A percentile compares a stretch with the other conserved stretches of the same genome.
These are phyloP conservation scores for Apoda limacodes DNA, from an alignment of 2,888 invertebrate species.

Conservation along the genomic window DNA sequence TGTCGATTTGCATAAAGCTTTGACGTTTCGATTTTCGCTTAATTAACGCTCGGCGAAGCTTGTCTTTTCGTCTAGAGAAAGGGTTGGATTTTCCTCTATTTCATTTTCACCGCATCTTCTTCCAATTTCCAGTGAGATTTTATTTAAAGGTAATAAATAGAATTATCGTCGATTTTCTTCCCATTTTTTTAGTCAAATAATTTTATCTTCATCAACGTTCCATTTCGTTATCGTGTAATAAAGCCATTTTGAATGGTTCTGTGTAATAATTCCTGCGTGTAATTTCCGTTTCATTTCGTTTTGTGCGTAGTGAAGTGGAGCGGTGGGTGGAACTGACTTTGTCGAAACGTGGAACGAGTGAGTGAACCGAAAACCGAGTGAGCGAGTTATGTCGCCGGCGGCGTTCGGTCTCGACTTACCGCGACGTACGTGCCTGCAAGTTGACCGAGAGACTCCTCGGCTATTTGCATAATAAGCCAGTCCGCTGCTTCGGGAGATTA, in stretches of 20 bases:
- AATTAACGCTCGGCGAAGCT: conserved; percentile 55
- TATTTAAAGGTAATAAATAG: conserved; percentile 51
- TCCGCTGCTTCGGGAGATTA: conserved; percentile 60
- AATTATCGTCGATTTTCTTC: conserved; percentile 44
- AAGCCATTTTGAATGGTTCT: conserved; percentile 34
- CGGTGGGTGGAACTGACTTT: neutral
- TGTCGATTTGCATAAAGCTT: conserved; percentile 61
- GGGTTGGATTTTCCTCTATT: conserved; percentile 49
- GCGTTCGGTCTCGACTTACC: conserved; percentile 22
- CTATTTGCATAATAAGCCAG: conserved; percentile 29
- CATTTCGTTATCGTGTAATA: conserved; percentile 43
- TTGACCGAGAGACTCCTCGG: conserved; percentile 50
- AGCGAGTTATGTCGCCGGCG: conserved; percentile 13
- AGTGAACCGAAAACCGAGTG: conserved; percentile 9
- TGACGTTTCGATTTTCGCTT: conserved; percentile 67
- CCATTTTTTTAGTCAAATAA: conserved; percentile 55
- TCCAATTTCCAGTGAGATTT: conserved; percentile 43
- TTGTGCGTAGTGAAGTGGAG: conserved; percentile 1
- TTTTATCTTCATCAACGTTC: conserved; percentile 47
- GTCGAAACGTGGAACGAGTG: neutral
- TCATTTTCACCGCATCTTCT: conserved; percentile 39
- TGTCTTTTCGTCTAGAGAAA: conserved; percentile 37
- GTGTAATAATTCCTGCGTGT: no score
- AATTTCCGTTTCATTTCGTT: conserved; percentile 12
- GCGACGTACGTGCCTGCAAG: conserved; percentile 47